Evolutionary conservation across 2,888 invertebrate genomes (phyloP).

Genomic region (Rhaphigaster nebulosa): DNA sequence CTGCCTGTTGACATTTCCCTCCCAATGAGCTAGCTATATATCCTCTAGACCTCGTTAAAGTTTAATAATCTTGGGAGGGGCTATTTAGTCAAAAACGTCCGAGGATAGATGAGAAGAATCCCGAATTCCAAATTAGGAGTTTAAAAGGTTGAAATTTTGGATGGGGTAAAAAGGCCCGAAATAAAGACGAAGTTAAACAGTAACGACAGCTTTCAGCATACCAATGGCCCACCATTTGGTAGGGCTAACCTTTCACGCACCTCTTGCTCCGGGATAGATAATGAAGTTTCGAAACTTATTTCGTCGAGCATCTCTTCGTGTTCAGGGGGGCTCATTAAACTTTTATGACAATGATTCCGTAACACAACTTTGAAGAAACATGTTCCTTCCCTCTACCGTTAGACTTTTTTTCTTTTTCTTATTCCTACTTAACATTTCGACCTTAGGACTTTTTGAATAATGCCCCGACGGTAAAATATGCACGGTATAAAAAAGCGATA

Average conservation of each 20-base stretch:
- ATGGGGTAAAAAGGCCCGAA: neutral
- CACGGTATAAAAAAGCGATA: constrained; percentile 11
- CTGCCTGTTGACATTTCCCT: neutral
- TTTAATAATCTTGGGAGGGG: constrained; percentile 9
- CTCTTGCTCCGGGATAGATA: constrained; percentile 5
- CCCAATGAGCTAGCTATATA: neutral
- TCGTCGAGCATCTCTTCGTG: constrained; percentile 17
- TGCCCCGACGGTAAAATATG: neutral
- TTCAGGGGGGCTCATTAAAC: constrained; percentile 15
- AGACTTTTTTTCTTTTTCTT: neutral
- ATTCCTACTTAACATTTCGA: constrained; percentile 21
- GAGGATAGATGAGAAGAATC: constrained; percentile 22
- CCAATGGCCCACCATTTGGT: constrained; percentile 20
- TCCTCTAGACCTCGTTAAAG: neutral
- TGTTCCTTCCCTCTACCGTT: constrained; percentile 29
- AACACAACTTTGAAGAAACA: constrained; percentile 25
- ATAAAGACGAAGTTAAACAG: constrained; percentile 21
- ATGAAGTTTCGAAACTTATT: constrained; percentile 50
- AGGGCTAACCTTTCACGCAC: constrained; percentile 52
- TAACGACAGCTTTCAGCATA: neutral
- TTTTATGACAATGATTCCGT: constrained; percentile 33
- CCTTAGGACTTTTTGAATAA: constrained; percentile 19
- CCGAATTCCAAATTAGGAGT: constrained; percentile 40
- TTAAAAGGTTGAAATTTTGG: constrained; percentile 50
- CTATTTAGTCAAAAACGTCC: constrained; percentile 7